phyloP scores from a whole-genome alignment of 1,140 invertebrate genomes.

The Caenorhabditis latens region DNA sequence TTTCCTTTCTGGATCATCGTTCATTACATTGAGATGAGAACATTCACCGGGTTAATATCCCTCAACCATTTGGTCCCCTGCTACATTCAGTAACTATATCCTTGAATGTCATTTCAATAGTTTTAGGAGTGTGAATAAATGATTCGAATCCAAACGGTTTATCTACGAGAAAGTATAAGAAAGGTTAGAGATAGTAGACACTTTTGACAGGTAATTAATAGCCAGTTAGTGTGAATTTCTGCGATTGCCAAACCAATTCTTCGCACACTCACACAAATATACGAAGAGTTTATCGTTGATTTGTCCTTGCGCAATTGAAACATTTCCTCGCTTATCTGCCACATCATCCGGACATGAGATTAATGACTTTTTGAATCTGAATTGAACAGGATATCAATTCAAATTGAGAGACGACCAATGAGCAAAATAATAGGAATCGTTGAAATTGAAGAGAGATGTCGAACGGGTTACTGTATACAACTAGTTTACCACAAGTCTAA shows the following conservation, averaged over 20 bases:
- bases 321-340: conserved; percentile 52
- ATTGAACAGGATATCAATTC: conserved; percentile 48
- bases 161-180: conserved; percentile 31
- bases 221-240: conserved; percentile 52
- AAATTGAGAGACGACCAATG: conserved; percentile 35
- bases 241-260: conserved; percentile 17
- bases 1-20: no score
- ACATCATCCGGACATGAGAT: conserved; percentile 50
- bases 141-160: conserved; percentile 48
- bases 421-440: conserved; percentile 7
- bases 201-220: conserved; percentile 51
- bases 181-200: conserved; percentile 18
- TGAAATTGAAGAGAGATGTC: not conserved
- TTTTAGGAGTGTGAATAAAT: conserved; percentile 45
- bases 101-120: not conserved
- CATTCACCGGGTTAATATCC: not conserved
- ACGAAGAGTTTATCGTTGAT: conserved; percentile 45
- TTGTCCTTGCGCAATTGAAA: conserved; percentile 56
- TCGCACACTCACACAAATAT: not conserved
- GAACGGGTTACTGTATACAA: conserved; percentile 18
- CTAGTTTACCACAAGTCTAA: not conserved
- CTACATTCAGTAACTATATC: not conserved
- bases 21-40: no score
- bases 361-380: conserved; percentile 51
- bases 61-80: not conserved